phyloP scores from a whole-genome alignment of 2,888 invertebrate species.

The Laspeyria flexula region DNA sequence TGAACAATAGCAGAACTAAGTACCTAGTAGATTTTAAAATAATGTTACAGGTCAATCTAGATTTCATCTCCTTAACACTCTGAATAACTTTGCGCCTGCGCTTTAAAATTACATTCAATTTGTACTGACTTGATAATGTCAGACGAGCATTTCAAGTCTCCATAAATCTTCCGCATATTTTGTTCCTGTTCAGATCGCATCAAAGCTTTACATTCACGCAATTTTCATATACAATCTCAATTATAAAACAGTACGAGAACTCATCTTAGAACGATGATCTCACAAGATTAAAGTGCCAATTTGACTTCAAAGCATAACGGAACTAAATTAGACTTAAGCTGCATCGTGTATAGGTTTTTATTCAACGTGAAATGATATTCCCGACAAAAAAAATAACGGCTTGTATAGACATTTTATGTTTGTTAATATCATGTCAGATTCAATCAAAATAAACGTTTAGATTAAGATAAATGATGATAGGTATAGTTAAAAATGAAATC shows the following conservation, averaged over 20 bases:
- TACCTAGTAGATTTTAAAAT: too few relatives aligned
- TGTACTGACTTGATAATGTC: constrained; percentile 15
- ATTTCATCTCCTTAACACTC: too few relatives aligned
- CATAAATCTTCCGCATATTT: constrained; percentile 18
- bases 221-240: constrained; percentile 24
- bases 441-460: constrained; percentile 2
- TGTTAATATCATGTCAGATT: background rate
- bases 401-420: background rate
- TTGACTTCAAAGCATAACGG: constrained; percentile 25
- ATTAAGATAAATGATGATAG: constrained; percentile 10
- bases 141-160: constrained; percentile 2
- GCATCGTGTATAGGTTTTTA: constrained; percentile 8
- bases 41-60: too few relatives aligned
- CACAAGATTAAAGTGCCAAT: constrained; percentile 27
- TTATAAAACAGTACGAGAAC: constrained; percentile 8
- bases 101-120: background rate
- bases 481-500: constrained; percentile 24
- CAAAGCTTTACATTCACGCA: constrained; percentile 6
- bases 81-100: too few relatives aligned
- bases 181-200: constrained; percentile 16
- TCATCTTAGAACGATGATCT: constrained; percentile 17
- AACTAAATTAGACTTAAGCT: constrained; percentile 21
- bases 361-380: background rate
- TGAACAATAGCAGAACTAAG: too few relatives aligned
- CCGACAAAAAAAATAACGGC: background rate